A percentile compares a stretch with the other conserved stretches of the same genome.
Conservation (phyloP, 2,797 vertebrate genomes). For the Brachymystax lenok region DNA sequence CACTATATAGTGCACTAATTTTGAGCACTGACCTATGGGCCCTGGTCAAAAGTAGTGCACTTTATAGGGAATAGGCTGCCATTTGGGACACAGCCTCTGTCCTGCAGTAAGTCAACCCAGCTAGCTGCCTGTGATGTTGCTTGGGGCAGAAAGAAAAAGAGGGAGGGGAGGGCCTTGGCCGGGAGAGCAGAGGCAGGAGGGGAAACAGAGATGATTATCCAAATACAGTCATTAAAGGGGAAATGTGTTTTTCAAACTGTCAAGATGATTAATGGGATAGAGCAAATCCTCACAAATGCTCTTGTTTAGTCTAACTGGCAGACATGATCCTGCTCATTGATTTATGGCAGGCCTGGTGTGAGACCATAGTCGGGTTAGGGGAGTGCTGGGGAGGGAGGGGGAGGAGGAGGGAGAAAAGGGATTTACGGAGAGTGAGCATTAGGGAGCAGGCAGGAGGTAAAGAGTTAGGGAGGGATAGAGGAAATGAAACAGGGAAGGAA, state of each 20-base stretch:
- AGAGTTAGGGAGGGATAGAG: conserved; percentile 36
- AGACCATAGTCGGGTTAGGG: conserved; percentile 79
- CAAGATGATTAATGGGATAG: conserved; percentile 99
- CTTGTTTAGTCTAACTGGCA: conserved; percentile 99
- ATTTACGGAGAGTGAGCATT: conserved; percentile 26
- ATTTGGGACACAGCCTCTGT: not conserved
- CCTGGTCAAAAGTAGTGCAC: not conserved
- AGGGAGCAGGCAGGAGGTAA: conserved; percentile 37
- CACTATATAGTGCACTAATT: not conserved
- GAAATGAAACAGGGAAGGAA: conserved; percentile 30
- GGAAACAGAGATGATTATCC: conserved; percentile 93
- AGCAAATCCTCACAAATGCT: conserved; percentile 98
- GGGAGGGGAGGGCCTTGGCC: conserved; percentile 64
- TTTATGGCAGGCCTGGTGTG: conserved; percentile 93
- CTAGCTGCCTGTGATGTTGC: conserved; percentile 78
- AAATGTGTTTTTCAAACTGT: conserved; percentile 99
- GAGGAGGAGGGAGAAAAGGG: conserved; percentile 39
- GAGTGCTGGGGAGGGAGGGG: conserved; percentile 35
- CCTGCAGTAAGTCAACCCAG: conserved; percentile 66
- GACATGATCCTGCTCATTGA: conserved; percentile 96
- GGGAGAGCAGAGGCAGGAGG: conserved; percentile 63
- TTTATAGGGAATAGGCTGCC: not conserved
- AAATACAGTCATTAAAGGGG: conserved; percentile 99
- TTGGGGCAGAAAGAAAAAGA: conserved; percentile 57
- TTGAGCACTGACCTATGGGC: too few relatives aligned